Base-by-base conservation (phyloP, 1,140 invertebrate genomes). In the Sarcophaga peregrina region DNA sequence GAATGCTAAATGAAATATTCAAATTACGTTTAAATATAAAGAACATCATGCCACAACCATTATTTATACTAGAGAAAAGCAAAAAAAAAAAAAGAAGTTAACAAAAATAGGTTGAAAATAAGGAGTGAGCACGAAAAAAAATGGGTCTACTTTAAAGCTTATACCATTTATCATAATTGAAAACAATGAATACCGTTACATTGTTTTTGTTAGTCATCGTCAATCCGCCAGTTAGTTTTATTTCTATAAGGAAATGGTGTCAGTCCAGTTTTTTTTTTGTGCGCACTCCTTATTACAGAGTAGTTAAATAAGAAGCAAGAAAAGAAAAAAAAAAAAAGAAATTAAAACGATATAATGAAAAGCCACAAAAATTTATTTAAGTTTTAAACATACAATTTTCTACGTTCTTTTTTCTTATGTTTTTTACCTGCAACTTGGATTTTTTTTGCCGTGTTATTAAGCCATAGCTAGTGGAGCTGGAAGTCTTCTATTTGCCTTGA, bases 1-100 rank as follows among this genome's bases (percentile, higher is more conserved):
- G 75, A 78, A 78, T 78, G 50, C 15, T 52, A 78, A 52, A 78
- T 78, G 75, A 78, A 78, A 78, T 78, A 78, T 78, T 78, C 75
- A 52, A 78, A 78, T 78, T 78, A 52, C 75, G 47, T 50, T 78
- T 52, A 52, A 78, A 78, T 50, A 68, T 20, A 68, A 68, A n/a
- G n/a, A 68, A 68, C 62, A 4, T 37, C 25, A 68, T 68, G 62
- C 62, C 62, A 68, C 62, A 20, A 9, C n/a, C 62, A 68, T 68
- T 68, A 20, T 68, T 68, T 20, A 68, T n/a, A 68, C 13, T n/a
- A 58, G 7, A 15, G n/a, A 15, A n/a, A 5, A 20, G 20, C 17
- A 1, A 68, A 68, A 68, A 68, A 68, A 68, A n/a, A 17, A 62
- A n/a, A 62, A 6, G 10, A 62, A 62, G 54, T 13, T 20, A 2